These are phyloP conservation scores for Melanotaenia trifasciata DNA, from an alignment of 2,797 vertebrate species.

Conservation along the genomic window DNA sequence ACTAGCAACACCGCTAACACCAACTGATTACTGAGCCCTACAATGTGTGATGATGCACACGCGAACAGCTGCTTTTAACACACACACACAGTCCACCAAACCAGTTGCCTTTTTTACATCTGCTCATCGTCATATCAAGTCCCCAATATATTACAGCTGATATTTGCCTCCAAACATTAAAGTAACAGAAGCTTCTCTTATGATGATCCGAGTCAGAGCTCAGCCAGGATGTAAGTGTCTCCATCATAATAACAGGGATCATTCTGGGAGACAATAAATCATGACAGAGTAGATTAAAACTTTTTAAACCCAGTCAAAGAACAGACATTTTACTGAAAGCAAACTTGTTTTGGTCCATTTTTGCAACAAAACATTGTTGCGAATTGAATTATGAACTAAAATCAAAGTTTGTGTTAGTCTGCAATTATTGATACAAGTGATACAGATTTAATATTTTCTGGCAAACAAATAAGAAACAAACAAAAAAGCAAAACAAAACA, in stretches of 20 bases:
- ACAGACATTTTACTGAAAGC: too few species aligned
- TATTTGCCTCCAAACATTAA: slow-evolving; percentile 31
- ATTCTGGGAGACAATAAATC: slow-evolving; percentile 4
- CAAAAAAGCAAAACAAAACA: too few species aligned
- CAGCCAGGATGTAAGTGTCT: slow-evolving; percentile 15
- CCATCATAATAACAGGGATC: slow-evolving; percentile 2
- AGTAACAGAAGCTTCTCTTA: not conserved
- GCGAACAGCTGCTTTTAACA: slow-evolving; percentile 50
- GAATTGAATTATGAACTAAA: too few species aligned
- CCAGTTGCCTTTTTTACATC: slow-evolving; percentile 12
- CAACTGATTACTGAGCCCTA: slow-evolving; percentile 50
- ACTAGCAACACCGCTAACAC: slow-evolving; percentile 66
- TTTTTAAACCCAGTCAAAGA: too few species aligned
- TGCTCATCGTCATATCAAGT: slow-evolving; percentile 15
- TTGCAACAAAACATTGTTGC: too few species aligned
- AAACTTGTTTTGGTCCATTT: too few species aligned
- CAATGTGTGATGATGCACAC: slow-evolving; percentile 28
- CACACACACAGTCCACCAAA: slow-evolving; percentile 23
- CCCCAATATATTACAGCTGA: slow-evolving; percentile 12
- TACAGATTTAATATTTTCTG: too few species aligned
- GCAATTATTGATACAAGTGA: too few species aligned
- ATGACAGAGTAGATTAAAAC: slow-evolving; percentile 3
- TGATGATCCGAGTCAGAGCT: slow-evolving; percentile 22
- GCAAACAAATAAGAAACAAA: too few species aligned
- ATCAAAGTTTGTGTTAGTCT: too few species aligned